These are phyloP conservation scores for Tetramorium simillimum DNA, from an alignment of 1,140 invertebrate genomes.

Conservation along the genomic window DNA sequence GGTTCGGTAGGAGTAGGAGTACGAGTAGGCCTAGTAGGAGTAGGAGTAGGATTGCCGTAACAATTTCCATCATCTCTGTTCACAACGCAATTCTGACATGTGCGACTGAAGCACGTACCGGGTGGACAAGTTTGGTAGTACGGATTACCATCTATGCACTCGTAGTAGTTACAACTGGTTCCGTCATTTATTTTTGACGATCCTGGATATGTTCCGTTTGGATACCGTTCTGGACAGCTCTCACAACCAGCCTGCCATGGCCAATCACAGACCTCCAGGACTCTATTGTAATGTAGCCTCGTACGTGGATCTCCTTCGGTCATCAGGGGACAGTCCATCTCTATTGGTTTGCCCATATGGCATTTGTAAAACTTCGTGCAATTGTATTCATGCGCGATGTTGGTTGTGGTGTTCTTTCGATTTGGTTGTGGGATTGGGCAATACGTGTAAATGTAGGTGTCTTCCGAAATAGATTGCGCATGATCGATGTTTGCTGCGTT, in stretches of 20 bases:
- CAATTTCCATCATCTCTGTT: background rate
- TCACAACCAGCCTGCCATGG: constrained; percentile 32
- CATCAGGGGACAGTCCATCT: constrained; percentile 8
- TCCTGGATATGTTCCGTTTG: background rate
- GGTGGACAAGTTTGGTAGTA: background rate
- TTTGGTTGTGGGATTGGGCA: constrained; percentile 22
- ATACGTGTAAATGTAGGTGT: background rate
- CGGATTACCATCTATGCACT: background rate
- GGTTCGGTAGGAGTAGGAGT: background rate
- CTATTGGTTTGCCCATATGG: background rate
- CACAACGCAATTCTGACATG: background rate
- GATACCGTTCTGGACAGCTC: rapidly evolving
- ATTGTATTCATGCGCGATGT: constrained; percentile 57
- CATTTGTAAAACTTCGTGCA: constrained; percentile 65
- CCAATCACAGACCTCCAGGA: constrained; percentile 53
- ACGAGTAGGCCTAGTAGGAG: background rate
- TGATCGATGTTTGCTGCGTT: background rate
- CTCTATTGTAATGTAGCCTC: constrained; percentile 46
- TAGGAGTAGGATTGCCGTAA: background rate
- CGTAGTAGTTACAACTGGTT: background rate
- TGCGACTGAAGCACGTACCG: constrained; percentile 23
- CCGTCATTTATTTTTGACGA: background rate
- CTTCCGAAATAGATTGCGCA: too few species aligned
- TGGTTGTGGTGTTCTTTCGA: constrained; percentile 9
- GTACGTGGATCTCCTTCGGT: background rate